These are phyloP conservation scores for Siniperca scherzeri DNA, from an alignment of 2,797 vertebrate species.

Conservation along the genomic window DNA sequence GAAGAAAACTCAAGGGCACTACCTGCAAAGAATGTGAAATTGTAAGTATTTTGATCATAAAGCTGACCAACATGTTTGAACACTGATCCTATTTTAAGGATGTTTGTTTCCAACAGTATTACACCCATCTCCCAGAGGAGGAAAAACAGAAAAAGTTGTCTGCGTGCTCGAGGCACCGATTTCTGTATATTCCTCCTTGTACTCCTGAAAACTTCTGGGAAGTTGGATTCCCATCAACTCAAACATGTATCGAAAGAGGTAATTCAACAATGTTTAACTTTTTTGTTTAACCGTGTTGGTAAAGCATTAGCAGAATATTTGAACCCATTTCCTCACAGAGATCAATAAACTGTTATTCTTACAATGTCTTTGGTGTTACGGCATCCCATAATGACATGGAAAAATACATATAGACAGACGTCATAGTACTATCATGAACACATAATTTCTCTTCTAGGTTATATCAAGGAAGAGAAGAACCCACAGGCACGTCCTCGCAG, in stretches of 20 bases:
- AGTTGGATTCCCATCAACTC: constrained; percentile 97
- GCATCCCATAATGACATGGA: neutral
- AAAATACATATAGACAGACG: neutral
- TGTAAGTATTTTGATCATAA: constrained; percentile 80
- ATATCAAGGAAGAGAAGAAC: constrained; percentile 92
- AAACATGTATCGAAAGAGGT: constrained; percentile 96
- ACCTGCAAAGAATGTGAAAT: constrained; percentile 95
- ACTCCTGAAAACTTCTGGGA: constrained; percentile 99
- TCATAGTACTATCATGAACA: neutral
- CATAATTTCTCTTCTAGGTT: constrained; percentile 83
- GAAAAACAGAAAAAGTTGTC: constrained; percentile 92
- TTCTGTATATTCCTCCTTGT: constrained; percentile 91
- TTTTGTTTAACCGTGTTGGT: neutral
- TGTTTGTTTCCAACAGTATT: constrained; percentile 88
- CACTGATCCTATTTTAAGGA: neutral
- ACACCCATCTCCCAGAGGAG: constrained; percentile 91
- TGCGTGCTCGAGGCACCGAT: constrained; percentile 94
- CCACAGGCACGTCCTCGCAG: constrained; percentile 89
- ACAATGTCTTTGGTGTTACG: neutral
- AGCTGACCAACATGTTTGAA: neutral
- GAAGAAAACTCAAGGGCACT: constrained; percentile 93
- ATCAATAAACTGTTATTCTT: neutral
- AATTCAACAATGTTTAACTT: neutral
- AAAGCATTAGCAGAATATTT: neutral
- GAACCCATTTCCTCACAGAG: neutral